Conservation (phyloP, 2,888 invertebrate species). For the Brachynemurus nebulosus region DNA sequence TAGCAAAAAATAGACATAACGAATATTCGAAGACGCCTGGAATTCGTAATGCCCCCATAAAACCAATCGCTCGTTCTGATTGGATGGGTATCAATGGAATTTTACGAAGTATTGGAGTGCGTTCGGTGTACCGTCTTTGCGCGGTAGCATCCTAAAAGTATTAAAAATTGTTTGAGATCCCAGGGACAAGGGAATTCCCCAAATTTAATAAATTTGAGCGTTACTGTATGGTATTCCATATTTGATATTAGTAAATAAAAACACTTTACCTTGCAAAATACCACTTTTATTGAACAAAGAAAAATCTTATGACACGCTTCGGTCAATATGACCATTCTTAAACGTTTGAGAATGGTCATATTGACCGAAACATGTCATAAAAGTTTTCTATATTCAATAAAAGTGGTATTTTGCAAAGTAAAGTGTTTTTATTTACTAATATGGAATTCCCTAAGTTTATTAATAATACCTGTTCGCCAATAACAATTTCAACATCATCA, state of each 20-base stretch:
- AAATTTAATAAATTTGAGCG: background rate
- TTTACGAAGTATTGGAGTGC: slow-evolving; percentile 25
- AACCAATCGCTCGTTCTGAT: slow-evolving; percentile 51
- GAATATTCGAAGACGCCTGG: slow-evolving; percentile 93
- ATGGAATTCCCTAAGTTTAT: too few relatives aligned
- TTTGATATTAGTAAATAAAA: too few relatives aligned
- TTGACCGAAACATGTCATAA: too few relatives aligned
- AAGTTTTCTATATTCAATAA: too few relatives aligned
- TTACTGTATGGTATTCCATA: too few relatives aligned
- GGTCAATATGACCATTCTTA: too few relatives aligned
- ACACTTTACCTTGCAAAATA: too few relatives aligned
- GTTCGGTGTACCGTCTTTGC: slow-evolving; percentile 21
- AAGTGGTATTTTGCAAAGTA: too few relatives aligned
- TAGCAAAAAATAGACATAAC: slow-evolving; percentile 86
- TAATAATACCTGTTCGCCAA: slow-evolving; percentile 34
- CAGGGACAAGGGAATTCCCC: background rate
- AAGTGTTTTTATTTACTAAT: too few relatives aligned
- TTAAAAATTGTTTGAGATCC: slow-evolving; percentile 22
- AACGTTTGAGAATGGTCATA: too few relatives aligned
- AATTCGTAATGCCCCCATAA: slow-evolving; percentile 63
- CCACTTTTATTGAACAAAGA: too few relatives aligned
- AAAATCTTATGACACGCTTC: too few relatives aligned
- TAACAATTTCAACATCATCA: slow-evolving; percentile 37
- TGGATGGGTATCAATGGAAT: background rate
- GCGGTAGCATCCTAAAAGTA: slow-evolving; percentile 10